Conservation (phyloP, 35 echinoderm and acorn worm genomes). For the Eucidaris tribuloides region DNA sequence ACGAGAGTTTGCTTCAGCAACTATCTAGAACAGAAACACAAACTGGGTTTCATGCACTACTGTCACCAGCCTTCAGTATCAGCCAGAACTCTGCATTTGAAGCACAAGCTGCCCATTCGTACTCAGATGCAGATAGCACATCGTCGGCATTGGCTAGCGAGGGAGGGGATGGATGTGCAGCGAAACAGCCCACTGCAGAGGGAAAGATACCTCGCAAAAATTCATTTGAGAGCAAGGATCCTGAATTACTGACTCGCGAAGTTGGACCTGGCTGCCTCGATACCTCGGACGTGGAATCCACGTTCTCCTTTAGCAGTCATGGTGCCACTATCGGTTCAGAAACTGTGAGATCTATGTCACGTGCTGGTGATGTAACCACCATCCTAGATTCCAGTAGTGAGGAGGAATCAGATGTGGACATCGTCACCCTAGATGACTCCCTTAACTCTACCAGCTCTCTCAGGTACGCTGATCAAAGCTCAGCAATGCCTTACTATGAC, state of each 20-base stretch:
- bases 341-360: constrained; percentile 39
- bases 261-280: not conserved
- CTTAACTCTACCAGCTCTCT: not conserved
- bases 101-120: constrained; percentile 16
- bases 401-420: constrained; percentile 49
- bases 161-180: not conserved
- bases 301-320: constrained; percentile 38
- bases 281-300: constrained; percentile 29
- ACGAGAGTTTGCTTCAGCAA: not conserved
- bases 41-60: constrained; percentile 2
- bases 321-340: constrained; percentile 36
- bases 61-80: constrained; percentile 28
- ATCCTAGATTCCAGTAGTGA: constrained; percentile 33
- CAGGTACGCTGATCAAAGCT: not conserved
- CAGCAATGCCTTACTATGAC: constrained; percentile 22
- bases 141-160: constrained; percentile 1
- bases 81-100: constrained; percentile 68
- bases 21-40: not conserved
- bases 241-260: not conserved
- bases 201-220: not conserved
- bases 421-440: constrained; percentile 41
- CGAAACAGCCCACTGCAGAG: not conserved
- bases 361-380: constrained; percentile 36
- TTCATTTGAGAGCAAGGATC: constrained; percentile 30
- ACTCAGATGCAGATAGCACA: constrained; percentile 7